Evolutionary conservation across 2,888 invertebrate species (phyloP).

Genomic region (Nezara viridula): DNA sequence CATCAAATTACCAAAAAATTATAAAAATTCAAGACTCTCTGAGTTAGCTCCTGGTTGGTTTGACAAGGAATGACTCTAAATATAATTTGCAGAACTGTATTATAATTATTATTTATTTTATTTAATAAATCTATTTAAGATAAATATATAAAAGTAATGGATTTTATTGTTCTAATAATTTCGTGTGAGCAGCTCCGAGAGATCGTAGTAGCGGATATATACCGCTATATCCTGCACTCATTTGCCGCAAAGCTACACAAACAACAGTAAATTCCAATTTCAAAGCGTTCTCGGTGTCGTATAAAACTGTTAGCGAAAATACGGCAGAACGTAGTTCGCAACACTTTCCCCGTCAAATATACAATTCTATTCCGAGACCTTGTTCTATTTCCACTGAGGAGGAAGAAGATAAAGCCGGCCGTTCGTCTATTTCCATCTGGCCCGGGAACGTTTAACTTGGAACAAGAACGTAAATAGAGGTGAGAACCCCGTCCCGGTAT

Average conservation of each 20-base stretch:
- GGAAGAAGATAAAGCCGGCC: conserved; percentile 7
- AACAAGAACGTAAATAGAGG: conserved; percentile 14
- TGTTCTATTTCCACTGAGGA: conserved; percentile 43
- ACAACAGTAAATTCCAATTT: not conserved
- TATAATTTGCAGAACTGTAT: too few species aligned
- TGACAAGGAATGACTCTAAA: too few species aligned
- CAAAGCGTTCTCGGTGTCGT: not conserved
- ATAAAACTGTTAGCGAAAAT: conserved; percentile 2
- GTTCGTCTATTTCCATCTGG: conserved; percentile 11
- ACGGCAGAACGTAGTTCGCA: not conserved
- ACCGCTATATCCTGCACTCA: not conserved
- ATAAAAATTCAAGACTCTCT: too few species aligned
- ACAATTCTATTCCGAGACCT: conserved; percentile 29
- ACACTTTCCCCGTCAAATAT: conserved; percentile 42
- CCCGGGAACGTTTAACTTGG: conserved; percentile 24
- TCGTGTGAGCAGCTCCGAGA: not conserved
- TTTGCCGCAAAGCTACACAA: not conserved
- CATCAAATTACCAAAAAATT: too few species aligned
- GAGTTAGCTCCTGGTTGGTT: too few species aligned
- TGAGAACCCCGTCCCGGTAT: not conserved
- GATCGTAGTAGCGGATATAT: not conserved
- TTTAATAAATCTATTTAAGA: too few species aligned
- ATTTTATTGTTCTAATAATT: not conserved
- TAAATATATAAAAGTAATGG: too few species aligned
- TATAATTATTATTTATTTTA: too few species aligned